Conservation (phyloP, 2,113 vertebrate genomes). For the Zeus faber region DNA sequence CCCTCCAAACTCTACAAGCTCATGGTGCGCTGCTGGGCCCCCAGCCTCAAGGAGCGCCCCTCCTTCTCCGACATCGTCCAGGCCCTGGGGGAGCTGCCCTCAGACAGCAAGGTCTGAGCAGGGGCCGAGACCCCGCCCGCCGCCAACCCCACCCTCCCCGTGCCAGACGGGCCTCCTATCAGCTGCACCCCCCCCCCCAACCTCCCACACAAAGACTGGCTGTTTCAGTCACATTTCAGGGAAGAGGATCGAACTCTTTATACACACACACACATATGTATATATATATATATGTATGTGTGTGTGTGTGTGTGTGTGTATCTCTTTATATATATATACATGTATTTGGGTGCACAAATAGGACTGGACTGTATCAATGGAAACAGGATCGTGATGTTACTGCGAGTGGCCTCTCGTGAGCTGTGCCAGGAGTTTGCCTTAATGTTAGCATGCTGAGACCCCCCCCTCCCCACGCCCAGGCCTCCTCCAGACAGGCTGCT, state of each 20-base stretch:
- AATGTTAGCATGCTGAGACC: conserved; percentile 47
- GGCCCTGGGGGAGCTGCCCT: conserved; percentile 79
- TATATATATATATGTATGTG: conserved; percentile 54
- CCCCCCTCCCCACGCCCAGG: conserved; percentile 1
- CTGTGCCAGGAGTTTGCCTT: conserved; percentile 59
- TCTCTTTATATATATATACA: conserved; percentile 36
- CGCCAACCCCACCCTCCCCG: conserved; percentile 9
- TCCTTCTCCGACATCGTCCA: conserved; percentile 89
- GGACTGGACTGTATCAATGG: conserved; percentile 34
- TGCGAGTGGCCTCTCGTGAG: conserved; percentile 28
- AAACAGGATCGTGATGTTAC: conserved; percentile 28
- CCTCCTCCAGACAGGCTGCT: conserved; percentile 33
- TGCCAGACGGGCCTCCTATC: conserved; percentile 10
- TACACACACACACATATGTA: conserved; percentile 59
- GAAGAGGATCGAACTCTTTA: conserved; percentile 49
- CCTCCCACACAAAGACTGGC: conserved; percentile 62
- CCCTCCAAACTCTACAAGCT: conserved; percentile 88
- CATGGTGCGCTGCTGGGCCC: conserved; percentile 92
- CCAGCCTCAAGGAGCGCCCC: conserved; percentile 91
- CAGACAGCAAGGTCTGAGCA: conserved; percentile 90
- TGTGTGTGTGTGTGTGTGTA: conserved; percentile 60
- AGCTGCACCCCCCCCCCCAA: conserved; percentile 15
- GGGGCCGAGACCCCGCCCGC: neutral
- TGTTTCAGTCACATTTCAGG: conserved; percentile 73
- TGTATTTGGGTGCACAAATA: conserved; percentile 59